Evolutionary conservation across 2,888 invertebrate genomes (phyloP), one percentile per base, ranked within the genome.

Genomic region (Caenorhabditis plicata): DNA sequence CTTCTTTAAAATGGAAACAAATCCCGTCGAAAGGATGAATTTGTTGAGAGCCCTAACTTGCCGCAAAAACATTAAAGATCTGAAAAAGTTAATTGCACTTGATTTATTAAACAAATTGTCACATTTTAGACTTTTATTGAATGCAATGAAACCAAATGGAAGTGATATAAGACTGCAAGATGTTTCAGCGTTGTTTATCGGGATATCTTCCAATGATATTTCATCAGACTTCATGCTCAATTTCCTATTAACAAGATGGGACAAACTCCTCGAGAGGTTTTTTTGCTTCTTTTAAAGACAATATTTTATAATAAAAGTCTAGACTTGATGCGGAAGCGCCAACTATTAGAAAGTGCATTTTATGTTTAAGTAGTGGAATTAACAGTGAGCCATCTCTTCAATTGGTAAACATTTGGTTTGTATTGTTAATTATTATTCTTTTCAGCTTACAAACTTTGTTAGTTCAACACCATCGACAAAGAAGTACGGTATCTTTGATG

Each of bases 161-260:
- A 70, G 70, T 1, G 52, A 61, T 8, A 66, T 78, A 49, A 64
- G 78, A 11, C 61, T 75, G 22, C 78, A 78, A 56, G 78, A 78
- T 47, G 66, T 70, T 38, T 47, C 68, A 1, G 41, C 55, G 1
- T 58, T 78, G 9, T 77, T 77, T 48, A 7, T 23, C 3, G 47
- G 45, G 13, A 61, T 78, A 26, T 51, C 64, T 19, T 13, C 38
- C 8, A 68, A 73, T 41, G 54, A 57, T n/a, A 67, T 73, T 13
- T 73, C 76, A 25, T 46, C 67, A 31, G 72, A 72, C 22, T 36
- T 70, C 5, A 53, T 72, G 38, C 66, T 79, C 42, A 78, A 76
- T 36, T 79, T 73, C 50, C 41, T 78, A 42, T 57, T 78, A 26
- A 69, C 70, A 13, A 54, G 75, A 46, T 78, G 78, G 78, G 58